phyloP scores from a whole-genome alignment of 2,797 vertebrate genomes.

The Scyliorhinus canicula region DNA sequence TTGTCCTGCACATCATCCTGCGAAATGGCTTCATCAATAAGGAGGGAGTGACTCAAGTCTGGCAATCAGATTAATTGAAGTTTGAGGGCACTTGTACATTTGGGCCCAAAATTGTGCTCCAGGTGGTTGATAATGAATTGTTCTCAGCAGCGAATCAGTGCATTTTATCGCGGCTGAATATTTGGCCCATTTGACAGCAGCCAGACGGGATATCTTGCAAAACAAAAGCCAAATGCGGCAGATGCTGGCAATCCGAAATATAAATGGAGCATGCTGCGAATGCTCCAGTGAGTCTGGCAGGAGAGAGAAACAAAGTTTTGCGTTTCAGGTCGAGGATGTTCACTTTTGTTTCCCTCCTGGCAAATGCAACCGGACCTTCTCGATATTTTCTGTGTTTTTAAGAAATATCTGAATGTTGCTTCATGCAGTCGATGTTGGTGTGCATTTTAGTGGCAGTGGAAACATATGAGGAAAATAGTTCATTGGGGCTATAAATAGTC shows the following conservation, averaged over 20 bases:
- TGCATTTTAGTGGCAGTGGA: background rate
- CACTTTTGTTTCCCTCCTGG: too few relatives aligned
- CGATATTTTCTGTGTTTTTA: background rate
- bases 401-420: too few relatives aligned
- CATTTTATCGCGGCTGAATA: background rate
- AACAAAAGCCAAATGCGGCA: too few relatives aligned
- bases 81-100: background rate
- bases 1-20: background rate
- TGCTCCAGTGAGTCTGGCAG: too few relatives aligned
- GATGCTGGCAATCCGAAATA: too few relatives aligned
- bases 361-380: background rate
- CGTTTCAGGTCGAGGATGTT: too few relatives aligned
- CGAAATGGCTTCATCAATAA: background rate
- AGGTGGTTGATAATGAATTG: background rate
- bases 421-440: too few relatives aligned
- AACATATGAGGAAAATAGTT: background rate
- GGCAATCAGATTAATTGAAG: background rate
- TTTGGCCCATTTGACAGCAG: too few relatives aligned
- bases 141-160: background rate
- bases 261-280: too few relatives aligned
- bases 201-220: background rate
- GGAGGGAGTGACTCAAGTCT: background rate
- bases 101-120: background rate
- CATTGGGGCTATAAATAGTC: background rate
- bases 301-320: too few relatives aligned